A percentile compares a stretch with the other conserved stretches of the same genome.
Evolutionary conservation across 2,113 vertebrate species (phyloP).

Genomic region (Otocyon megalotis): DNA sequence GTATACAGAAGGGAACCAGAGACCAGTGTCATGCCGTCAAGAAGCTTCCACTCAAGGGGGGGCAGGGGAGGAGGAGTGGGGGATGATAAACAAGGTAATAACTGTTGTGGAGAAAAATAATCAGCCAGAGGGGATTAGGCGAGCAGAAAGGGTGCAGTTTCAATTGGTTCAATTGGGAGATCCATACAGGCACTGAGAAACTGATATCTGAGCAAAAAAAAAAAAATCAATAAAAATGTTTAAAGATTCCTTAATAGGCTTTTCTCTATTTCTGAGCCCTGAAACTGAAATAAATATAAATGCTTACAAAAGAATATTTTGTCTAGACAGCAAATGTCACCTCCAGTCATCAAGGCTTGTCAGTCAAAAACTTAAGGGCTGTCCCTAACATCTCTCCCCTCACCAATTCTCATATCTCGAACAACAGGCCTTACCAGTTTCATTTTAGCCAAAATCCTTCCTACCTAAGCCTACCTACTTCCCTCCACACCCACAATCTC

Average conservation of each 20-base stretch:
- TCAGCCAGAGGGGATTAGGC: background rate
- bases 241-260: background rate
- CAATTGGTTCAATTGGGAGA: background rate
- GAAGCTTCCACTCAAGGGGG: background rate
- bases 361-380: background rate
- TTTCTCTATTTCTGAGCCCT: background rate
- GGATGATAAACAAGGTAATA: background rate
- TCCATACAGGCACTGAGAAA: background rate
- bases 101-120: background rate
- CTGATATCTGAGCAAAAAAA: background rate
- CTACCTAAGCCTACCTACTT: background rate
- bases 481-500: background rate
- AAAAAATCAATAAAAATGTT: background rate
- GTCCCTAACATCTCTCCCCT: background rate
- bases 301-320: background rate
- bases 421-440: fast-evolving
- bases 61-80: background rate
- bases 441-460: background rate
- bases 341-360: background rate
- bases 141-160: background rate
- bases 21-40: background rate
- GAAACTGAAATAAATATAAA: background rate
- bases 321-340: background rate
- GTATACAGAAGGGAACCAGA: background rate
- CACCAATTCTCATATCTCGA: background rate